Conservation (phyloP, 2,888 invertebrate species). For the Chymomyza amoena region DNA sequence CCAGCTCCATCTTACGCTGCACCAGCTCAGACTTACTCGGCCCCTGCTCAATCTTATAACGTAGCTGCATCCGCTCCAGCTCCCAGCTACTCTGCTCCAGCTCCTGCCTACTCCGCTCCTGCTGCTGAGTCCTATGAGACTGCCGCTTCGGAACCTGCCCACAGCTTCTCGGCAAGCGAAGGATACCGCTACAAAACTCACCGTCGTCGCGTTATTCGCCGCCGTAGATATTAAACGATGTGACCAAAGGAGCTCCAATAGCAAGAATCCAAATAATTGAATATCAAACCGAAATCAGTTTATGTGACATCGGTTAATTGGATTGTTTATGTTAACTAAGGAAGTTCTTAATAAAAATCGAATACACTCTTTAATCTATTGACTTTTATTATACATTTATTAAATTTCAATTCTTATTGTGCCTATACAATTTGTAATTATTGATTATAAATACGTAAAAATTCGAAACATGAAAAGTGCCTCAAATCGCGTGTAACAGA, state of each 20-base stretch:
- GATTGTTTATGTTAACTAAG: constrained; percentile 25
- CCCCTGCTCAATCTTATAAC: constrained; percentile 13
- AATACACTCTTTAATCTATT: constrained; percentile 18
- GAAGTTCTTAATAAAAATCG: background rate
- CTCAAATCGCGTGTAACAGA: no score
- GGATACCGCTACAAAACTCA: constrained; percentile 76
- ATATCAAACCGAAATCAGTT: constrained; percentile 20
- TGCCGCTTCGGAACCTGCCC: constrained; percentile 60
- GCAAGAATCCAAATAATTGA: constrained; percentile 7
- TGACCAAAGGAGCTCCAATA: background rate
- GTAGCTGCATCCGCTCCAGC: constrained; percentile 43
- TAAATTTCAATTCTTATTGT: background rate
- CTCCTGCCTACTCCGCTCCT: constrained; percentile 33
- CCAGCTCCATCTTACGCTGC: constrained; percentile 27
- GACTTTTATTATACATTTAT: constrained; percentile 19
- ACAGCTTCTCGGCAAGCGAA: constrained; percentile 68
- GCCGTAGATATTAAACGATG: constrained; percentile 57
- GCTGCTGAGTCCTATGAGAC: constrained; percentile 16
- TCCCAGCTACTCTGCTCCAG: constrained; percentile 29
- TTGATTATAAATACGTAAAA: no score
- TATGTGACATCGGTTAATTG: constrained; percentile 58
- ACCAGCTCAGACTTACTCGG: constrained; percentile 31
- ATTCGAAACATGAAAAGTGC: no score
- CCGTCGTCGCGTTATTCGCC: constrained; percentile 68
- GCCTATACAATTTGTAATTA: no score